Conservation (phyloP, 37 sponge, comb jelly and placozoan species). For the Hormiphora californensis region DNA sequence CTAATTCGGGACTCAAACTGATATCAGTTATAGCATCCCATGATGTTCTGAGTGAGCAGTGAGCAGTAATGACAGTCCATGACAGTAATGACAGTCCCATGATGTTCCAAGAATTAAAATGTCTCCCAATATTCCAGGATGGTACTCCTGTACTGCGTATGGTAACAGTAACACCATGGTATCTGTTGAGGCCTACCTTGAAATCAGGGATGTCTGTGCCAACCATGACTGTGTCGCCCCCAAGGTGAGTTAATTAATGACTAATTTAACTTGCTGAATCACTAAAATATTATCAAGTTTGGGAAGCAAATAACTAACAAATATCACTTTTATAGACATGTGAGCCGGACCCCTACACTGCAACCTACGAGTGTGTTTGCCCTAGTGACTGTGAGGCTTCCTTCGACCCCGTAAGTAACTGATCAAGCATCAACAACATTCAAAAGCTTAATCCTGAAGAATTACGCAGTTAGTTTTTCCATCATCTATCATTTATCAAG, state of each 20-base stretch:
- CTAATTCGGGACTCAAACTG: too few relatives aligned
- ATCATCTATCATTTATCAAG: too few relatives aligned
- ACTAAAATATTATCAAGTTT: too few relatives aligned
- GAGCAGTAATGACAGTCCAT: background rate
- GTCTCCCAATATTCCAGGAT: background rate
- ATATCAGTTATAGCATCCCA: too few relatives aligned
- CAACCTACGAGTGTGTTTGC: background rate
- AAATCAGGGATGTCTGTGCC: background rate
- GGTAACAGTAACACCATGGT: background rate
- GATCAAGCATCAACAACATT: too few relatives aligned
- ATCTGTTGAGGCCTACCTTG: background rate
- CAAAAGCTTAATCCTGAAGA: too few relatives aligned
- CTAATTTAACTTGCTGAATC: too few relatives aligned
- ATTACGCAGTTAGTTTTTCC: too few relatives aligned
- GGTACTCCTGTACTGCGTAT: background rate
- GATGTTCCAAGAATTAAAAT: background rate
- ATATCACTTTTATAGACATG: background rate
- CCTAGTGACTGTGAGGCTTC: background rate
- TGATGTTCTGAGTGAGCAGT: background rate
- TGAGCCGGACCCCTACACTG: background rate
- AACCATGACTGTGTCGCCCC: background rate
- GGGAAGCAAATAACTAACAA: background rate
- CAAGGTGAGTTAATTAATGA: background rate
- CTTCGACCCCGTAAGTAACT: too few relatives aligned
- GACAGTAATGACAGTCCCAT: background rate